Evolutionary conservation across 1,140 invertebrate genomes (phyloP).

Genomic region (Augochlora pura): DNA sequence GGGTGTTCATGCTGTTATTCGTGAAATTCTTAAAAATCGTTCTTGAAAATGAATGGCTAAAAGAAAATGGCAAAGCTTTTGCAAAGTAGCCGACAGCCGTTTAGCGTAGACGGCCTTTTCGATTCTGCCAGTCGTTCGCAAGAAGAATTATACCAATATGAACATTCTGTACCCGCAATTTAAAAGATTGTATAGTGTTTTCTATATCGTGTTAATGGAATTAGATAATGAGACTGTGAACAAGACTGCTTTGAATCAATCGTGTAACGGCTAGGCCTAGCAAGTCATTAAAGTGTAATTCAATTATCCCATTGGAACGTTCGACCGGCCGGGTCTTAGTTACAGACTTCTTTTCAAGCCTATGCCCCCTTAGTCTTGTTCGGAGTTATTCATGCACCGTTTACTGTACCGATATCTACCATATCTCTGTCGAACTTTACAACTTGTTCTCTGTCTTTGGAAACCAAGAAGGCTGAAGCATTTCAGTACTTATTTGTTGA

Average conservation of each 20-base stretch:
- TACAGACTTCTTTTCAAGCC: not conserved
- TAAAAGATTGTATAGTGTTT: not conserved
- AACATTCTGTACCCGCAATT: not conserved
- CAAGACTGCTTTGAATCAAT: not conserved
- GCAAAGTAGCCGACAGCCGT: too few species aligned
- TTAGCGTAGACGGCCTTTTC: too few species aligned
- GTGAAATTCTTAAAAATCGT: too few species aligned
- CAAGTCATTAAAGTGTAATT: not conserved
- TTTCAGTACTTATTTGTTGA: not conserved
- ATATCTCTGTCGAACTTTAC: not conserved
- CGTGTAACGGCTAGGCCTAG: not conserved
- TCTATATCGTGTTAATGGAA: not conserved
- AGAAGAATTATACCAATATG: not conserved
- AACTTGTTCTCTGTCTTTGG: not conserved
- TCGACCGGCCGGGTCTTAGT: not conserved
- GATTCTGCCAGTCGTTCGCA: not conserved
- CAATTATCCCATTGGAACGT: not conserved
- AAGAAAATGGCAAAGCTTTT: not conserved
- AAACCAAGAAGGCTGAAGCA: not conserved
- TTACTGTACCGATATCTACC: not conserved
- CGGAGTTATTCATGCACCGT: not conserved
- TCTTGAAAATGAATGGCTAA: not conserved
- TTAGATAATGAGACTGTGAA: not conserved
- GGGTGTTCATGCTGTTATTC: not conserved
- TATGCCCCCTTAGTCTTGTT: not conserved